phyloP scores from a whole-genome alignment of 1,140 invertebrate genomes.

The Trachelipus rathkii region DNA sequence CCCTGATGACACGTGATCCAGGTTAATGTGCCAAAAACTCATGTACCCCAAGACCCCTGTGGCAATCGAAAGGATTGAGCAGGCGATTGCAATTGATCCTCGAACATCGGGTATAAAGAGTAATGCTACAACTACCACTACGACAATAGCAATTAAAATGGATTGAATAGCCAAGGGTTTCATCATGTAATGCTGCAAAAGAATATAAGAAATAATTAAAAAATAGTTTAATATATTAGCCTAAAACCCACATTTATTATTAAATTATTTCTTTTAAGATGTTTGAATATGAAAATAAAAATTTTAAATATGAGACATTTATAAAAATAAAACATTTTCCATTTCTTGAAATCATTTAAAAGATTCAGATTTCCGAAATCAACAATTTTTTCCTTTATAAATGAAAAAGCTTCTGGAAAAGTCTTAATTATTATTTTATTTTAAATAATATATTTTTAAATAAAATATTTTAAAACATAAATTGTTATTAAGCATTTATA shows the following conservation, averaged over 20 bases:
- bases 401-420: no score
- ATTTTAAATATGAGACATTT: no score
- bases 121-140: slow-evolving; percentile 93
- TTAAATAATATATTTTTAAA: no score
- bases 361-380: no score
- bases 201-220: slow-evolving; percentile 39
- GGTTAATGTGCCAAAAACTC: slow-evolving; percentile 87
- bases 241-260: background rate
- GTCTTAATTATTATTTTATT: no score
- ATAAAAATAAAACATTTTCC: no score
- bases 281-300: background rate
- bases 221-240: background rate
- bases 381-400: no score
- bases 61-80: slow-evolving; percentile 94
- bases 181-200: slow-evolving; percentile 81
- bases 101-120: slow-evolving; percentile 91
- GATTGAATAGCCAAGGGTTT: slow-evolving; percentile 87
- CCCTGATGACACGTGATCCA: slow-evolving; percentile 97
- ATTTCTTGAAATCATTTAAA: no score
- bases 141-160: slow-evolving; percentile 80
- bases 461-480: no score
- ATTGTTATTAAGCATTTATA: no score
- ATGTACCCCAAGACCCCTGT: slow-evolving; percentile 92
- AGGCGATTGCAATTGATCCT: slow-evolving; percentile 89
- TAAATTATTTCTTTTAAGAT: no score